Base-by-base conservation (phyloP, 92 coral and sea anemone species). In the Umimayanthus chanpuru region DNA sequence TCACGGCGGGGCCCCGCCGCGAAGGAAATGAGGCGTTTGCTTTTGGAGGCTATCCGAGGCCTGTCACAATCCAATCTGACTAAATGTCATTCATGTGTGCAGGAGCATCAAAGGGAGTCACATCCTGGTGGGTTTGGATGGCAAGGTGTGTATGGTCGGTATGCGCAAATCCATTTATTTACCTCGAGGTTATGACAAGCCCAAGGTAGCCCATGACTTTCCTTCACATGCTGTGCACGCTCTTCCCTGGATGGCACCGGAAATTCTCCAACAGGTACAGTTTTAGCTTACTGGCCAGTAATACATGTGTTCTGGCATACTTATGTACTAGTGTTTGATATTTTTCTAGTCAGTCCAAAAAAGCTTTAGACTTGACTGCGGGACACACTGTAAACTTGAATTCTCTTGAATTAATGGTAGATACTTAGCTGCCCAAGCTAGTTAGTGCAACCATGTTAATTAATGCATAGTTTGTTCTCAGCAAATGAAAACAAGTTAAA, bases 241-340 rank as follows among this genome's bases (percentile, higher is more conserved):
- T 5, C 87, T 97, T 25, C 96, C 98, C 4, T 97, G 99, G 99
- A 93, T 97, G 94, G 98, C 99, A 4, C 99, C 99, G 58, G 99
- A 97, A 81, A 94, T 97, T 71, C 89, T 97, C 38, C 96, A 94
- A 26, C 99, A 97, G 95, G 99, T 97, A 41, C 78, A 39, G 41
- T 29, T 56, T 56, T 5, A 56, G 44, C 16, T 67, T 21, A 4
- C 23, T 70, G 36, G 47, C 32, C 15, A 3, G 26, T 23, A 23
- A 76, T 5, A 76, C 5, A 6, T 26, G 28, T 70, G 7, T 3
- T 14, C 32, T 73, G 10, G n/a, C 18, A 36, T 56, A 15, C 1
- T 56, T 16, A 0, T 56, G 66, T 56, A n/a, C n/a, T n/a, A 56
- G 23, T 15, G 0, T 56, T 15, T 56, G 5, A 3, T 56, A 15